phyloP scores from a whole-genome alignment of 2,888 invertebrate species.

The Plagiodera versicolora region DNA sequence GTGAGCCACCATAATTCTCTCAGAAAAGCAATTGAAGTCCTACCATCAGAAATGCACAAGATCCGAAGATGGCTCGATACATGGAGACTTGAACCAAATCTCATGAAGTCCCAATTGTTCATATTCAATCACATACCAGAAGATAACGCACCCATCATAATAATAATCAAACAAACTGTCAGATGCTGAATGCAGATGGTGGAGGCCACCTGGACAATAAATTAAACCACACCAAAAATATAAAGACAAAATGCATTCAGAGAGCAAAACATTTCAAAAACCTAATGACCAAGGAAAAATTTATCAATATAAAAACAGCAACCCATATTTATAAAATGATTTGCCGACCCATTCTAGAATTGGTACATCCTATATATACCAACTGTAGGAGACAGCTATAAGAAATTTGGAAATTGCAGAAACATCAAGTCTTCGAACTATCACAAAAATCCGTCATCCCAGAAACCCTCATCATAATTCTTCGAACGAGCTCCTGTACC shows the following conservation, averaged over 20 bases:
- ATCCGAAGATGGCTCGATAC: background rate
- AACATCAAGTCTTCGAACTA: background rate
- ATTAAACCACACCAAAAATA: background rate
- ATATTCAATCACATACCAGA: background rate
- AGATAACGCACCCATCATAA: background rate
- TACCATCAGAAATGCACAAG: background rate
- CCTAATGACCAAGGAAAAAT: background rate
- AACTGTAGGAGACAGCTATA: background rate
- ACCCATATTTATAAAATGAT: background rate
- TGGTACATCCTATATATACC: background rate
- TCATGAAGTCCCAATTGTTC: background rate
- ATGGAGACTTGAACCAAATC: background rate
- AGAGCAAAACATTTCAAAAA: slow-evolving; percentile 2
- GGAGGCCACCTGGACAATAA: background rate
- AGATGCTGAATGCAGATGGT: background rate
- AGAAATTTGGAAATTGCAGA: background rate
- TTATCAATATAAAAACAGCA: background rate
- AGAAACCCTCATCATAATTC: background rate
- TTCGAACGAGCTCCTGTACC: background rate
- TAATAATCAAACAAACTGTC: slow-evolving; percentile 2
- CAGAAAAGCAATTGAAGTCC: background rate
- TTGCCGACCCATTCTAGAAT: background rate
- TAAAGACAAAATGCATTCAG: background rate
- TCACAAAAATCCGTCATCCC: background rate
- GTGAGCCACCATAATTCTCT: slow-evolving; percentile 1